Conservation (phyloP, 2,797 vertebrate species). For the Muscicapa striata region DNA sequence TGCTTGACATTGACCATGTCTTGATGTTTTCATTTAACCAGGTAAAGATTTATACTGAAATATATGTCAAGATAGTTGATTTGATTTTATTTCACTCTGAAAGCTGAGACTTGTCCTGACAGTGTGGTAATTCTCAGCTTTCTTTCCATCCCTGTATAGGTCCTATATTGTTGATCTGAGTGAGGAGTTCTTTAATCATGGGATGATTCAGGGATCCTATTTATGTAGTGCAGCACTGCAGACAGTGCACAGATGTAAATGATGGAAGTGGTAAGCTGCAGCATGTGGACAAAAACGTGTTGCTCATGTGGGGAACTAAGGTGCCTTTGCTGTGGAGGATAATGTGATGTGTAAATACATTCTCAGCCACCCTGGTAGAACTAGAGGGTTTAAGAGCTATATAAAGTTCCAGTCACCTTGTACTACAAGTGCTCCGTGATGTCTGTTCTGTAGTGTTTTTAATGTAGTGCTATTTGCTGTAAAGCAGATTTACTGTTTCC, state of each 20-base stretch:
- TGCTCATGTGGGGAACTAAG: neutral
- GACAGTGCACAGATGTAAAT: accelerated
- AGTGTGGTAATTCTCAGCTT: neutral
- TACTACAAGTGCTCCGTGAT: neutral
- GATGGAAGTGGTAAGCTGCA: neutral
- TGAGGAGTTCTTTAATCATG: neutral
- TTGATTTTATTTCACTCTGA: neutral
- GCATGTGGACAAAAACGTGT: accelerated
- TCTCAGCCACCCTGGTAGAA: neutral
- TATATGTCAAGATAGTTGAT: neutral
- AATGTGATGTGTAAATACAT: neutral
- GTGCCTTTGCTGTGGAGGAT: neutral
- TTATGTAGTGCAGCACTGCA: neutral
- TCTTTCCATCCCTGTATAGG: neutral
- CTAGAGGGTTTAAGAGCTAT: neutral
- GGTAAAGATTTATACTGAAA: neutral
- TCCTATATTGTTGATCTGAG: neutral
- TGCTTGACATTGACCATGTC: accelerated
- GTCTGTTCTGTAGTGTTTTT: neutral
- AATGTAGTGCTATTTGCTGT: neutral
- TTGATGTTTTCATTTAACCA: neutral
- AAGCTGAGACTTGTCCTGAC: neutral
- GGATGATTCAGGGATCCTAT: neutral
- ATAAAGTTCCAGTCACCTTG: neutral
- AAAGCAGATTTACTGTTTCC: neutral